Conservation (phyloP, 1,140 invertebrate species). For the Ceratosolen solmsi region DNA sequence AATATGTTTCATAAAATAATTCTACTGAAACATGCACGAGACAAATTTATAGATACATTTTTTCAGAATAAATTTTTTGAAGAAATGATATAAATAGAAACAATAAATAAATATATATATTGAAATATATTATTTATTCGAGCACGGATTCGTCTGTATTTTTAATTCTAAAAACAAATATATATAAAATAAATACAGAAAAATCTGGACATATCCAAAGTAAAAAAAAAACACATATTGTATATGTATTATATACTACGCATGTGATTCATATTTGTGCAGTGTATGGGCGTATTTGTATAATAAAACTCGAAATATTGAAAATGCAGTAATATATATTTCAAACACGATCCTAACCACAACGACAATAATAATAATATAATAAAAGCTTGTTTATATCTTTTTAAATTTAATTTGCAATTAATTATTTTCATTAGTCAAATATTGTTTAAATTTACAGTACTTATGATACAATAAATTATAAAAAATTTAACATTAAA, state of each 20-base stretch:
- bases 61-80: slow-evolving; percentile 37
- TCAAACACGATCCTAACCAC: slow-evolving; percentile 62
- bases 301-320: slow-evolving; percentile 54
- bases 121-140: slow-evolving; percentile 5
- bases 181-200: too few relatives aligned
- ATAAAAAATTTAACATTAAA: background rate
- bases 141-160: too few relatives aligned
- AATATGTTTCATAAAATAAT: slow-evolving; percentile 26
- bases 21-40: slow-evolving; percentile 50
- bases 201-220: too few relatives aligned
- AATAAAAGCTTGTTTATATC: too few relatives aligned
- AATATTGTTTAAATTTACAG: background rate
- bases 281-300: background rate
- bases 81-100: slow-evolving; percentile 43
- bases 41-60: slow-evolving; percentile 22
- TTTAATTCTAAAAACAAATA: too few relatives aligned
- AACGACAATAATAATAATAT: slow-evolving; percentile 64
- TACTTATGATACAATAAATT: background rate
- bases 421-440: background rate
- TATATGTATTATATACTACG: background rate
- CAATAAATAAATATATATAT: slow-evolving; percentile 35
- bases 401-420: slow-evolving; percentile 18
- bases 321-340: slow-evolving; percentile 62
- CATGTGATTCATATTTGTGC: slow-evolving; percentile 5
- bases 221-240: too few relatives aligned